Evolutionary conservation across 1,140 invertebrate species (phyloP), one percentile per base, ranked within the genome.

Genomic region (Nasonia giraulti): DNA sequence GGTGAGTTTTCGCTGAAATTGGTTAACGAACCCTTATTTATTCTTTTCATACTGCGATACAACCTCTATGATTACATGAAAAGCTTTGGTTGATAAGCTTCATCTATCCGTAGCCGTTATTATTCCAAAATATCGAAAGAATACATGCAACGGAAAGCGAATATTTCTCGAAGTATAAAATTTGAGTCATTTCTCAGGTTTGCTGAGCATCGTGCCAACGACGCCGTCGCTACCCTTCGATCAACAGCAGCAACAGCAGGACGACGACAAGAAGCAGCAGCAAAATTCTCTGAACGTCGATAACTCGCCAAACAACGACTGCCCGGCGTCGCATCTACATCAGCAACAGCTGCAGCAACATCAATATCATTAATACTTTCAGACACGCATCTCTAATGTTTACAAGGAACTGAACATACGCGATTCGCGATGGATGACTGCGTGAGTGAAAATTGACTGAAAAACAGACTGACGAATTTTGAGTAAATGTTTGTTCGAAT

Each of bases 1-100:
- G 90, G 90, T 90, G 44, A 90, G 87, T 83, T 82, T 40, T 50
- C 69, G 17, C 31, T 78, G 17, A 62, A n/a, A n/a, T n/a, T n/a
- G 47, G 14, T n/a, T n/a, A 62, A 8, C 2, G 17, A 62, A 62
- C 5, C 11, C 3, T 55, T 37, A 37, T 37, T 17, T 62, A n/a
- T 62, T 62, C 55, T 62, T 62, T 62, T 62, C 20, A n/a, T 62
- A 62, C 14, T 62, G 17, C 55, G 55, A 62, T 62, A 20, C 4
- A 20, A 62, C 55, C 14, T 7, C 55, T 62, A 62, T n/a, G 55
- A 62, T 62, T 62, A 62, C 17, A 62, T 62, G 55, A 62, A 62
- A 14, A 62, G 20, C 55, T 62, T 62, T 44, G 40, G 40, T 62
- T 62, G 66, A 79, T 44, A 73, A 76, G 55, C 55, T 62, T 62